phyloP scores from a whole-genome alignment of 2,113 vertebrate species.

The Calcarius ornatus region DNA sequence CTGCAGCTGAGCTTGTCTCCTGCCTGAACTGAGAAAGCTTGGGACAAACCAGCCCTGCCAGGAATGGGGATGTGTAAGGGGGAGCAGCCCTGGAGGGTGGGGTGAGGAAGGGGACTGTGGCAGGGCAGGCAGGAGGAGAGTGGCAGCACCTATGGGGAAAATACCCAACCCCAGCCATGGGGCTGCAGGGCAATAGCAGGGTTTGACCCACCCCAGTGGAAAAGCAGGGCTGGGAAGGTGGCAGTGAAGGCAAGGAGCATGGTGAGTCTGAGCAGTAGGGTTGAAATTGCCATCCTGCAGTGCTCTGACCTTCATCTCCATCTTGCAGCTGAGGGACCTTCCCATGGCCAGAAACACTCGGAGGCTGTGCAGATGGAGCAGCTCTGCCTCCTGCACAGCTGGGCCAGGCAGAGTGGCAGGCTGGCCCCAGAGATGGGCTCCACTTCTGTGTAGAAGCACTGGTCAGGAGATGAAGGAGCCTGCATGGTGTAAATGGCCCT shows the following conservation, averaged over 20 bases:
- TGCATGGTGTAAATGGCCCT: not conserved
- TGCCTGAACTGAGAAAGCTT: accelerated
- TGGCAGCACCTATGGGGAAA: accelerated
- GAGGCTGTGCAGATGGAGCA: not conserved
- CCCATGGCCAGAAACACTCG: not conserved
- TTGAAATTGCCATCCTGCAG: not conserved
- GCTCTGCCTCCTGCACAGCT: not conserved
- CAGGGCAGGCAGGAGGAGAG: not conserved
- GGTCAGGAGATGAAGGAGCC: not conserved
- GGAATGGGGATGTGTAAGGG: too few relatives aligned
- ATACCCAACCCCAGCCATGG: not conserved
- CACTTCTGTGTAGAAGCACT: not conserved
- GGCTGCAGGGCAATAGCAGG: accelerated
- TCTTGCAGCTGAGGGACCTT: not conserved
- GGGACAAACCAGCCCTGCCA: not conserved
- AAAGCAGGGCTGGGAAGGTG: not conserved
- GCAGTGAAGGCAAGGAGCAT: not conserved
- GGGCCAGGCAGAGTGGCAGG: not conserved
- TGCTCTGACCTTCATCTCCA: not conserved
- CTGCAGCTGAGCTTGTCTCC: not conserved
- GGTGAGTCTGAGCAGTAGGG: not conserved
- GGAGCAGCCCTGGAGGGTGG: not conserved
- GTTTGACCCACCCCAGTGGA: not conserved
- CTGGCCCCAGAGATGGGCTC: not conserved
- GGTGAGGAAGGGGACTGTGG: not conserved